Evolutionary conservation across 2,113 vertebrate genomes (phyloP).

Genomic region (Cricetomys ansorgei): DNA sequence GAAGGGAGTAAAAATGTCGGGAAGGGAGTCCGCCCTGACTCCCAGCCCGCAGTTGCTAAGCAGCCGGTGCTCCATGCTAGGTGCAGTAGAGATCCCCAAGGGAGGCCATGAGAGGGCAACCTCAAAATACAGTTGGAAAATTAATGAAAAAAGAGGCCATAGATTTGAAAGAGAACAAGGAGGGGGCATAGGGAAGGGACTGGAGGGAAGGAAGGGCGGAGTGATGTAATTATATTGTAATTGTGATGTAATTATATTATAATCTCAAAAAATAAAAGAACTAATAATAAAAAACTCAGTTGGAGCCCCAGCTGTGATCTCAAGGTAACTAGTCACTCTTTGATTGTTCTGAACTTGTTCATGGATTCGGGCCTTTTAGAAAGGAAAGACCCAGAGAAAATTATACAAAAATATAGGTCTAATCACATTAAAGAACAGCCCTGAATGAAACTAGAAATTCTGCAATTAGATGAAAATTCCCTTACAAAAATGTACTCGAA

Average conservation of each 20-base stretch:
- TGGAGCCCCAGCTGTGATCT: not conserved
- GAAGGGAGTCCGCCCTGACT: not conserved
- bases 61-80: not conserved
- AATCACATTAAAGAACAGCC: not conserved
- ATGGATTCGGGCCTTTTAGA: not conserved
- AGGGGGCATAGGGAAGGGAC: not conserved
- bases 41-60: not conserved
- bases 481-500: conserved; percentile 52
- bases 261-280: not conserved
- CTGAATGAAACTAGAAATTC: conserved; percentile 33
- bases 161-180: not conserved
- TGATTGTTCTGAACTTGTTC: not conserved
- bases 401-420: conserved; percentile 36
- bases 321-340: not conserved
- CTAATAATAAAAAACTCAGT: not conserved
- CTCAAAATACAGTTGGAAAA: not conserved
- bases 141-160: not conserved
- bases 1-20: conserved; percentile 2
- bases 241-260: not conserved
- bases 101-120: not conserved
- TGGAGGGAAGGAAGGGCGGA: not conserved
- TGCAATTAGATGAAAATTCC: conserved; percentile 59
- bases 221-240: not conserved
- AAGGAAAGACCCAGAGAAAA: conserved; percentile 43
- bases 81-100: fast-evolving